Evolutionary conservation across 2,797 vertebrate species (phyloP).

Genomic region (Enteromius trimaculatus): DNA sequence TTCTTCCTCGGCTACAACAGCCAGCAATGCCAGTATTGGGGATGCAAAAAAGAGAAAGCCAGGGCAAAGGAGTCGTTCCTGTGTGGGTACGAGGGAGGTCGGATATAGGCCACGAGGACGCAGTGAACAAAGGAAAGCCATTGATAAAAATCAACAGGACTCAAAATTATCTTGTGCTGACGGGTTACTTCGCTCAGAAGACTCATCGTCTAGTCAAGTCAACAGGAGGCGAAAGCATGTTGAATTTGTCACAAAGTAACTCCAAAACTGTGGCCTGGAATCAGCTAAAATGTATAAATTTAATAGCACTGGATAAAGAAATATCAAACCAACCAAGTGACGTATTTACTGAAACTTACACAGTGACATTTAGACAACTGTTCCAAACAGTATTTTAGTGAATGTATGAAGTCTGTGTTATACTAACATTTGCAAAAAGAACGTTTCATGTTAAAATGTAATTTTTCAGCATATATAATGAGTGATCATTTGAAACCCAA

Average conservation of each 20-base stretch:
- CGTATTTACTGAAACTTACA: too few relatives aligned
- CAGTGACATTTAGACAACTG: not conserved
- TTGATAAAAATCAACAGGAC: constrained; percentile 47
- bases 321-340: not conserved
- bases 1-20: constrained; percentile 38
- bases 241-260: constrained; percentile 70
- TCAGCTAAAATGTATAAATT: not conserved
- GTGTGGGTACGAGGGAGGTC: constrained; percentile 52
- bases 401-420: not conserved
- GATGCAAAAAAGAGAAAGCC: constrained; percentile 63
- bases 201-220: constrained; percentile 29
- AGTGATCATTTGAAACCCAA: not conserved
- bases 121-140: constrained; percentile 54
- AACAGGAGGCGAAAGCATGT: constrained; percentile 69
- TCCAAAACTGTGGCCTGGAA: constrained; percentile 46
- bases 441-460: not conserved
- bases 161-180: constrained; percentile 67
- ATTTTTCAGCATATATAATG: not conserved
- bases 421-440: not conserved
- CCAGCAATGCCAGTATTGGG: constrained; percentile 30
- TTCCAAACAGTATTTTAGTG: not conserved
- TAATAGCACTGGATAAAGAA: not conserved
- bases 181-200: constrained; percentile 62
- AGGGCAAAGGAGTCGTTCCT: constrained; percentile 60
- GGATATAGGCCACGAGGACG: constrained; percentile 52